These are phyloP conservation scores for Axea sp. DNA, from an alignment of 2,888 invertebrate species.

Conservation along the genomic window DNA sequence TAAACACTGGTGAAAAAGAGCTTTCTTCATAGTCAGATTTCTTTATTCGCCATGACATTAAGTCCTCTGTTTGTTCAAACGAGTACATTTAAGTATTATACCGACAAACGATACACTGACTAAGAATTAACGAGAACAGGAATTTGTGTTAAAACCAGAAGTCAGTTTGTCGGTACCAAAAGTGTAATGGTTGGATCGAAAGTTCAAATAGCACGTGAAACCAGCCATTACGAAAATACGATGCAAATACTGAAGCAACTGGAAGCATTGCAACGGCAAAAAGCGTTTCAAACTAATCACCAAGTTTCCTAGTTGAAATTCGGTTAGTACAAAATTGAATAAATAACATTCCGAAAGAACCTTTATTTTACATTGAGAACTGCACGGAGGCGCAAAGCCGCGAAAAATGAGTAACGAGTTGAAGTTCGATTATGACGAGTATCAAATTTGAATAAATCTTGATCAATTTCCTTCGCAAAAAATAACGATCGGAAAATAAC, in stretches of 20 bases:
- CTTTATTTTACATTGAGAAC: slow-evolving; percentile 43
- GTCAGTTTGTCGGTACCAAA: slow-evolving; percentile 40
- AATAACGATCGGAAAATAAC: too few relatives aligned
- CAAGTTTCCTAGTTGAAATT: slow-evolving; percentile 43
- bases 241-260: slow-evolving; percentile 41
- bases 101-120: slow-evolving; percentile 51
- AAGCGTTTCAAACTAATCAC: slow-evolving; percentile 39
- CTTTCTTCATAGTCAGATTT: slow-evolving; percentile 4
- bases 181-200: slow-evolving; percentile 39
- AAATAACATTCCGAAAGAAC: slow-evolving; percentile 31
- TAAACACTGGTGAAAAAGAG: too few relatives aligned
- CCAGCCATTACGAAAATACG: slow-evolving; percentile 43
- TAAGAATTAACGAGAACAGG: slow-evolving; percentile 43
- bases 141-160: slow-evolving; percentile 47
- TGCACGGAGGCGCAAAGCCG: too few relatives aligned
- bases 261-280: slow-evolving; percentile 22
- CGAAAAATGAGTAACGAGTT: too few relatives aligned
- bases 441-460: too few relatives aligned
- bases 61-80: slow-evolving; percentile 5
- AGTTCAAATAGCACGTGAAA: slow-evolving; percentile 50
- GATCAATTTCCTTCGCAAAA: too few relatives aligned
- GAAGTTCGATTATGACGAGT: too few relatives aligned
- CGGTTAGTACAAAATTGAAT: slow-evolving; percentile 33
- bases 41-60: slow-evolving; percentile 10
- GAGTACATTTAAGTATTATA: slow-evolving; percentile 12